Evolutionary conservation across 2,113 vertebrate species (phyloP).

Genomic region (Tauraco erythrolophus): DNA sequence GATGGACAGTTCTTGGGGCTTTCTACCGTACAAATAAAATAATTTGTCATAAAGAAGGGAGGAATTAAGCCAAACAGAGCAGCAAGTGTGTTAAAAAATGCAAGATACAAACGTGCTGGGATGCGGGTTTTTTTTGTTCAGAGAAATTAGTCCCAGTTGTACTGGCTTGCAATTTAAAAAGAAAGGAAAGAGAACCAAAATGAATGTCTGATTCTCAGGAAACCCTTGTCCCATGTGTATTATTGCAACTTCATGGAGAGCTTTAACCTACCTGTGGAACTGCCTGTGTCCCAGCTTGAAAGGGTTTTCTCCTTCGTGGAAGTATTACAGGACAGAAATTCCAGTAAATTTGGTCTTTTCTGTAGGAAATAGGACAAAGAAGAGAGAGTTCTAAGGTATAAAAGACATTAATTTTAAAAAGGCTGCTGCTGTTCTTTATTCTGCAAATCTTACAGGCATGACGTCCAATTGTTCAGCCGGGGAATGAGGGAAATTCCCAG

Average conservation of each 20-base stretch:
- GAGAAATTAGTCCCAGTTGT: background rate
- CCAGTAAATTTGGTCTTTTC: background rate
- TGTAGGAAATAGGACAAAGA: background rate
- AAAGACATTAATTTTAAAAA: background rate
- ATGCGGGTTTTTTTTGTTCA: background rate
- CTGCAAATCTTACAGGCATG: background rate
- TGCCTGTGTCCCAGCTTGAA: background rate
- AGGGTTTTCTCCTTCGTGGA: background rate
- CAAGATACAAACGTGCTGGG: background rate
- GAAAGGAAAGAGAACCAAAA: background rate
- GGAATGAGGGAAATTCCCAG: background rate
- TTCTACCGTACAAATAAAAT: background rate
- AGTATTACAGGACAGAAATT: background rate
- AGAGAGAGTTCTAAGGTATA: background rate
- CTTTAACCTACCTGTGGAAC: background rate
- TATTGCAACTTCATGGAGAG: background rate
- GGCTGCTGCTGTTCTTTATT: background rate
- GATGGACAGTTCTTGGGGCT: background rate
- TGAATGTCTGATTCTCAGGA: background rate
- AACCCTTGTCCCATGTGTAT: background rate
- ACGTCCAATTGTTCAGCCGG: background rate
- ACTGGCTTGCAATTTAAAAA: background rate
- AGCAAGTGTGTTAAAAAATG: background rate
- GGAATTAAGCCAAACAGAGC: background rate
- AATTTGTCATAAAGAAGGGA: background rate